These are phyloP conservation scores for Loris lydekkerianus DNA, from an alignment of 2,797 vertebrate species.

Conservation along the genomic window DNA sequence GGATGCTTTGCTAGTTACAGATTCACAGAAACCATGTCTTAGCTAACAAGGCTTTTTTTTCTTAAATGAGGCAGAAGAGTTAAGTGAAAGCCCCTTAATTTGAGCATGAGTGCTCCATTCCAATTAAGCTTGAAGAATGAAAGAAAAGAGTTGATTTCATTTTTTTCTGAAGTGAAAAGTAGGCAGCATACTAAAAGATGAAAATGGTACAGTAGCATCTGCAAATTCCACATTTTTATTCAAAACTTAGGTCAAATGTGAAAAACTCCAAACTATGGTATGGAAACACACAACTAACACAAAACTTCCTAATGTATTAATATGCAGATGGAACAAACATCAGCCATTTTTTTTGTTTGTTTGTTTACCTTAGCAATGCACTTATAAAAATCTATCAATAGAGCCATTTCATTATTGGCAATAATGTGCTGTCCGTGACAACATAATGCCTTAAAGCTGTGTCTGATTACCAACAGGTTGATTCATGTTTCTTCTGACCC, in stretches of 20 bases:
- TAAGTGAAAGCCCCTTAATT: slow-evolving; percentile 71
- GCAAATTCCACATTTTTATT: slow-evolving; percentile 61
- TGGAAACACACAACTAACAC: neutral
- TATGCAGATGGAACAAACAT: neutral
- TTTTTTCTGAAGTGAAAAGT: slow-evolving; percentile 67
- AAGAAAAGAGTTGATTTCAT: slow-evolving; percentile 76
- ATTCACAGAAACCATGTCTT: slow-evolving; percentile 75
- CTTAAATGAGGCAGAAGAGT: slow-evolving; percentile 75
- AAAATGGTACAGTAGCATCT: slow-evolving; percentile 49
- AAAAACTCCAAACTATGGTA: neutral
- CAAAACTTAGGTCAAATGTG: slow-evolving; percentile 56
- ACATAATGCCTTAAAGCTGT: neutral
- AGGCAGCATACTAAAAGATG: slow-evolving; percentile 8
- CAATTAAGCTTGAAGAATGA: slow-evolving; percentile 73
- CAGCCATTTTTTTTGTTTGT: neutral
- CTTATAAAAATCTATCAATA: neutral
- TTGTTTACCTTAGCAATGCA: neutral
- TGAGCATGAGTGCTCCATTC: slow-evolving; percentile 6
- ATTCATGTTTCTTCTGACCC: neutral
- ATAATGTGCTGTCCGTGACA: neutral
- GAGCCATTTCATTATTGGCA: neutral
- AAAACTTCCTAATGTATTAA: neutral
- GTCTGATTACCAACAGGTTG: neutral
- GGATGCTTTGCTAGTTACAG: slow-evolving; percentile 59
- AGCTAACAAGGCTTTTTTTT: slow-evolving; percentile 68